Evolutionary conservation across 2,113 vertebrate genomes (phyloP), one percentile per base, ranked within the genome.

Genomic region (Dipodomys merriami): DNA sequence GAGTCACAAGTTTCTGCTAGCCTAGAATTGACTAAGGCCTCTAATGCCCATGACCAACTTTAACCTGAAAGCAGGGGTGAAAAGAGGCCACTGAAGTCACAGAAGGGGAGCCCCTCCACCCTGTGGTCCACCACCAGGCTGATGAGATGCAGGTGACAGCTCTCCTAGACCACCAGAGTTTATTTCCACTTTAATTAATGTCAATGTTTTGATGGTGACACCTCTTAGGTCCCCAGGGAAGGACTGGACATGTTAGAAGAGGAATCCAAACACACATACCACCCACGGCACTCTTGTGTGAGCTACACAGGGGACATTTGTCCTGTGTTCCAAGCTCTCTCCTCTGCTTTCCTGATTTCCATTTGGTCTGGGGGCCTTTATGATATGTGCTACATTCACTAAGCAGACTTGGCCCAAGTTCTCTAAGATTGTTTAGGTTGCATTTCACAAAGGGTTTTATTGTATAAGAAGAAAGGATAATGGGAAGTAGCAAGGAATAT

Each of bases 141-240:
- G 93, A 84, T 83, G 78, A 83, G 69, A 91, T 90, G 78, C 20
- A 6, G n/a, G 60, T 18, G 85, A 86, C 65, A n/a, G 39, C 69
- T 33, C 20, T 82, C 39, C 10, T 64, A 20, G 91, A 83, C 94
- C 93, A 93, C 94, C 84, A 0, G 10, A 10, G 15, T 6, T 72
- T 0, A 0, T 4, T 39, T 74, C 93, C 69, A 16, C 29, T 64
- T 9, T 13, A 78, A 86, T 95, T 88, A 95, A 5, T 3, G 8
- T 94, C 90, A 83, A 1, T 7, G 12, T 44, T 16, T 0, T 0
- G 44, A 29, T 1, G 16, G n/a, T 0, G 0, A 2, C 10, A 8
- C 29, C 79, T 22, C 29, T 16, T 15, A 1, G 49, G 60, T 74
- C 27, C 73, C 49, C 25, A 0, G 91, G 44, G 91, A 83, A 35